Percentiles rank a stretch among this genome's conserved stretches.
These are phyloP conservation scores for Drosophila kikkawai DNA, from an alignment of 1,140 invertebrate genomes.

Conservation along the genomic window DNA sequence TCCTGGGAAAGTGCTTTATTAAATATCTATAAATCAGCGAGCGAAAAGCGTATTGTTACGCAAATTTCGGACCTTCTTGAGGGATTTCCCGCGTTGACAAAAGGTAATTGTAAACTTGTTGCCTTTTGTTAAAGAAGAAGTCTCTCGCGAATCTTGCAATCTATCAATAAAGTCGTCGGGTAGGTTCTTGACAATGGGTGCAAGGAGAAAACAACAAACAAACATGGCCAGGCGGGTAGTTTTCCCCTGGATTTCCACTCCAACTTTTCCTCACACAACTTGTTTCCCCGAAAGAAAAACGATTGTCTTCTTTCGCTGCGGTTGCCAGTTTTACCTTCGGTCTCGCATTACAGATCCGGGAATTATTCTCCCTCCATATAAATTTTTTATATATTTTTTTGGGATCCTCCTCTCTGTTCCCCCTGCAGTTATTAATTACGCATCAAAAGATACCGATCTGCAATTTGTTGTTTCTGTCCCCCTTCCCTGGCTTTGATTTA, in stretches of 20 bases:
- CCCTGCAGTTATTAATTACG: slow-evolving; percentile 76
- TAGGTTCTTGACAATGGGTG: slow-evolving; percentile 38
- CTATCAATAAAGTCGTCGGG: slow-evolving; percentile 74
- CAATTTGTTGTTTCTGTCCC: slow-evolving; percentile 52
- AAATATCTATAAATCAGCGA: slow-evolving; percentile 74
- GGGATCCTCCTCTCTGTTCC: slow-evolving; percentile 29
- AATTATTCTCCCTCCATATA: slow-evolving; percentile 6
- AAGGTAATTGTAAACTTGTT: slow-evolving; percentile 68
- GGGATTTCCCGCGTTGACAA: slow-evolving; percentile 53
- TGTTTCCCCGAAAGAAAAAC: slow-evolving; percentile 49
- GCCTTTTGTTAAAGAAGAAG: slow-evolving; percentile 44
- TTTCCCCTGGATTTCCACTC: slow-evolving; percentile 59
- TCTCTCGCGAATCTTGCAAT: slow-evolving; percentile 68
- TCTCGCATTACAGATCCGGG: slow-evolving; percentile 62
- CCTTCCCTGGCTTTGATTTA: slow-evolving; percentile 48
- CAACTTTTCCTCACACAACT: slow-evolving; percentile 72
- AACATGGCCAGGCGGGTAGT: slow-evolving; percentile 7
- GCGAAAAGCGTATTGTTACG: slow-evolving; percentile 68
- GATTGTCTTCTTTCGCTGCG: slow-evolving; percentile 56
- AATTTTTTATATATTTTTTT: slow-evolving; percentile 5
- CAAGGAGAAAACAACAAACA: slow-evolving; percentile 44
- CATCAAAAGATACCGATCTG: slow-evolving; percentile 80
- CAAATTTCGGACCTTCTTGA: slow-evolving; percentile 54
- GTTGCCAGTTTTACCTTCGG: slow-evolving; percentile 61
- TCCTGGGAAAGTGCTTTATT: slow-evolving; percentile 77